phyloP scores from a whole-genome alignment of 1,140 invertebrate species.

The Hirudo medicinalis region DNA sequence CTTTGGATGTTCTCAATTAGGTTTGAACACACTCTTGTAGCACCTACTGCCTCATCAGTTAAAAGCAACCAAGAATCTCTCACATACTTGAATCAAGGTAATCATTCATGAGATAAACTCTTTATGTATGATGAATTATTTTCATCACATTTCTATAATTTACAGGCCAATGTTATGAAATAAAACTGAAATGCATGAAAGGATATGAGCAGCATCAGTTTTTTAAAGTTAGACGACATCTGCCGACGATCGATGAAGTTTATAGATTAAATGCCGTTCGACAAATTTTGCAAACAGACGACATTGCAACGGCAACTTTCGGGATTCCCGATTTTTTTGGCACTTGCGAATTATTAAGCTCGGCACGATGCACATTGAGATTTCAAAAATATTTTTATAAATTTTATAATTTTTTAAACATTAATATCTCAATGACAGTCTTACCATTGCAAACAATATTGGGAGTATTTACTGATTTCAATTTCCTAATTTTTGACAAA shows the following conservation, averaged over 20 bases:
- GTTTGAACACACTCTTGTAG: conserved; percentile 86
- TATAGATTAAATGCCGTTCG: no score
- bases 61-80: conserved; percentile 89
- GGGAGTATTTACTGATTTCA: no score
- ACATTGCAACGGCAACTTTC: no score
- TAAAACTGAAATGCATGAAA: conserved; percentile 61
- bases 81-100: conserved; percentile 84
- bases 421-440: no score
- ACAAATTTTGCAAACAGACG: no score
- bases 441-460: conserved; percentile 9
- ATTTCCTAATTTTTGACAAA: conserved; percentile 24
- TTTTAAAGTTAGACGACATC: conserved; percentile 1
- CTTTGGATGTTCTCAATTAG: conserved; percentile 40
- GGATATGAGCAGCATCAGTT: conserved; percentile 1
- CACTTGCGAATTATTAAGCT: no score
- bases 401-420: no score
- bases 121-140: no score
- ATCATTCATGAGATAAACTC: conserved; percentile 16
- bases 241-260: no score
- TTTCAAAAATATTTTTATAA: no score
- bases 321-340: no score
- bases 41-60: conserved; percentile 86
- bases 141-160: not conserved
- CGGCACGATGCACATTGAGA: no score
- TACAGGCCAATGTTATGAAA: conserved; percentile 75